These are phyloP conservation scores for Parauchenoglanis ngamensis DNA, from an alignment of 2,797 vertebrate genomes.

Conservation along the genomic window DNA sequence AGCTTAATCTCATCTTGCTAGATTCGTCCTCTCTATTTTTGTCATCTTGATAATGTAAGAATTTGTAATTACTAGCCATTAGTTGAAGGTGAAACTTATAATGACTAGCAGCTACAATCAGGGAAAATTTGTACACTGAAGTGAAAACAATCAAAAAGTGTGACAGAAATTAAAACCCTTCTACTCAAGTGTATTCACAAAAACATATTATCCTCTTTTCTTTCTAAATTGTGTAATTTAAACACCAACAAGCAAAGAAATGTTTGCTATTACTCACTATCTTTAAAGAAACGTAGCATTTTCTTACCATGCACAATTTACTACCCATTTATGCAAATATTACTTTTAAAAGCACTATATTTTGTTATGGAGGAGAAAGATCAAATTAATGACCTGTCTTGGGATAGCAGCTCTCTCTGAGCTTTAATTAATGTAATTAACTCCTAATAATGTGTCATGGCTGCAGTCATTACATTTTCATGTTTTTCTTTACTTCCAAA, in stretches of 20 bases:
- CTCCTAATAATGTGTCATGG: not conserved
- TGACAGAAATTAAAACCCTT: conserved; percentile 73
- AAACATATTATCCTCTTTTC: not conserved
- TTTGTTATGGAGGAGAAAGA: not conserved
- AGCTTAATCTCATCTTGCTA: not conserved
- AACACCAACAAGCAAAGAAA: not conserved
- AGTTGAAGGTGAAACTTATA: conserved; percentile 73
- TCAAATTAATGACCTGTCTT: not conserved
- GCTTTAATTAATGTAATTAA: not conserved
- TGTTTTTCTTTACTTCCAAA: not conserved
- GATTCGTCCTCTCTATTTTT: not conserved
- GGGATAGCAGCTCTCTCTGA: not conserved
- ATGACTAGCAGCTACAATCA: conserved; percentile 72
- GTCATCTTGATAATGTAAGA: not conserved
- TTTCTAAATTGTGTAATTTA: conserved; percentile 15
- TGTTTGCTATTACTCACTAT: no score
- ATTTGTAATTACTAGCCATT: conserved; percentile 67
- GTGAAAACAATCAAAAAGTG: conserved; percentile 67
- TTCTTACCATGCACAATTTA: not conserved
- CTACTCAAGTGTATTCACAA: conserved; percentile 8
- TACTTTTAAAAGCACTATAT: not conserved
- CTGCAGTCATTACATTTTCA: not conserved
- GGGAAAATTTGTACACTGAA: conserved; percentile 68
- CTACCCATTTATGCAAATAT: not conserved
- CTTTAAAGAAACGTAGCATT: not conserved